phyloP scores from a whole-genome alignment of 2,113 vertebrate species.

The Muntiacus muntjak region DNA sequence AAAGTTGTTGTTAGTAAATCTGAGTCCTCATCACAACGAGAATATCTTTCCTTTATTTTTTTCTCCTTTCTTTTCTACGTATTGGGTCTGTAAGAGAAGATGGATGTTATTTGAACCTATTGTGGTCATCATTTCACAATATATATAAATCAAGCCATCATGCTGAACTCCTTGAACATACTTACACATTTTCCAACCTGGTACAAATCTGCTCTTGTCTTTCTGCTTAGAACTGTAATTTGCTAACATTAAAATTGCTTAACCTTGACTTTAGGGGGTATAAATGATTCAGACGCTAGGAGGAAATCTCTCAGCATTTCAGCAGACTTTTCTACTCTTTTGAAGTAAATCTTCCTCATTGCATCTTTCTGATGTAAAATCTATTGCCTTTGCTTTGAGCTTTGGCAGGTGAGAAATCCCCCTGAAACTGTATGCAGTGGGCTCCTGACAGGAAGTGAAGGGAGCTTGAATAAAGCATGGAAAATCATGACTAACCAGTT shows the following conservation, averaged over 20 bases:
- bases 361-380: slow-evolving; percentile 62
- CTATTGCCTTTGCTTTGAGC: slow-evolving; percentile 60
- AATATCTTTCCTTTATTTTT: not conserved
- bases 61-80: not conserved
- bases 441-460: slow-evolving; percentile 40
- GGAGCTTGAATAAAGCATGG: not conserved
- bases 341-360: slow-evolving; percentile 20
- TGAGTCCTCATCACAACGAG: not conserved
- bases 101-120: not conserved
- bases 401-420: slow-evolving; percentile 67
- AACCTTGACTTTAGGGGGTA: slow-evolving; percentile 57
- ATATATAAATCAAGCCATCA: not conserved
- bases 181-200: slow-evolving; percentile 18
- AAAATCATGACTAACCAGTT: not conserved
- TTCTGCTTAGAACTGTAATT: slow-evolving; percentile 21
- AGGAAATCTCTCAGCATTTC: not conserved
- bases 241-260: slow-evolving; percentile 50
- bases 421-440: not conserved
- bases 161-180: not conserved
- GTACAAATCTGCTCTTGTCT: not conserved
- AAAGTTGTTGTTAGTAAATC: not conserved
- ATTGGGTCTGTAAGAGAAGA: not conserved
- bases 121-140: not conserved
- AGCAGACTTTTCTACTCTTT: not conserved
- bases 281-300: slow-evolving; percentile 26